Evolutionary conservation across 2,888 invertebrate genomes (phyloP).

Genomic region (Neria commutata): DNA sequence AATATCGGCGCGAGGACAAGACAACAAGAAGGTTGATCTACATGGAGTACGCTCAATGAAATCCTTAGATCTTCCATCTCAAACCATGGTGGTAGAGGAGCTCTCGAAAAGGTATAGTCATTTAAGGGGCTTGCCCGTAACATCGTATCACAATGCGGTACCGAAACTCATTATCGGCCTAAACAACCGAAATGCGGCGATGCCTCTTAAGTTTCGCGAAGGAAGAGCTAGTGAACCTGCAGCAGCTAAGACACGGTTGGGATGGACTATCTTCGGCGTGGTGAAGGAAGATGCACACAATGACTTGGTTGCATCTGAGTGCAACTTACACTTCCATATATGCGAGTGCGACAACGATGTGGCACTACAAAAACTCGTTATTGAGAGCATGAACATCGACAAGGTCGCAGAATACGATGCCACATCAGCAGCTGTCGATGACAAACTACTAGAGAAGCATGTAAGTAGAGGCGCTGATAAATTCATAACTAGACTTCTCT

Average conservation of each 20-base stretch:
- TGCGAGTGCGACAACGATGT: conserved; percentile 26
- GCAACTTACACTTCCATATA: conserved; percentile 19
- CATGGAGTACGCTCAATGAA: conserved; percentile 8
- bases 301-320: not conserved
- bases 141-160: conserved; percentile 13
- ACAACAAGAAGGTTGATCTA: not conserved
- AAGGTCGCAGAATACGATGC: conserved; percentile 12
- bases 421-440: too few species aligned
- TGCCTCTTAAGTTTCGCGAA: too few species aligned
- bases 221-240: conserved; percentile 15
- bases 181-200: conserved; percentile 20
- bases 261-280: conserved; percentile 26
- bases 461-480: conserved; percentile 13
- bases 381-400: conserved; percentile 15
- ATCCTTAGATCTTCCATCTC: conserved; percentile 12
- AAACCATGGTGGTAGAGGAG: conserved; percentile 10
- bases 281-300: too few species aligned
- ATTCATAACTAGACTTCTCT: conserved; percentile 31
- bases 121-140: conserved; percentile 18
- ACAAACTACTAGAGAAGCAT: conserved; percentile 4
- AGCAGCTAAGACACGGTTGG: conserved; percentile 20
- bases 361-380: conserved; percentile 24
- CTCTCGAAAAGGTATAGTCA: conserved; percentile 1
- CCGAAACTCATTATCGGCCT: conserved; percentile 25
- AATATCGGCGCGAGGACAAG: not conserved